Evolutionary conservation across 2,888 invertebrate genomes (phyloP).

Genomic region (Plagiodera versicolora): DNA sequence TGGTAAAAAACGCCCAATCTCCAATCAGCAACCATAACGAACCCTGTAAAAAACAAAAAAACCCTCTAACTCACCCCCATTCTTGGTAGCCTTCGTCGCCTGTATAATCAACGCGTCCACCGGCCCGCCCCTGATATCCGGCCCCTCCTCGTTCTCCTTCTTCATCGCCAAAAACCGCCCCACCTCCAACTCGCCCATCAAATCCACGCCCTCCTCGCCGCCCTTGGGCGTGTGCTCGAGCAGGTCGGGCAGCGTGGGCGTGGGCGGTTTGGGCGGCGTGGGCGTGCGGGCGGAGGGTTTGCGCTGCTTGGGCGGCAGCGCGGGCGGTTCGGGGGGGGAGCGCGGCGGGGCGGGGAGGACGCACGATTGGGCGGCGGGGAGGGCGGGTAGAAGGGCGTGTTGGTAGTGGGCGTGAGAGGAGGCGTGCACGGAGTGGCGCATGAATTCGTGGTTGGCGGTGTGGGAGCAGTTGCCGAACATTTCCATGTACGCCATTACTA

Average conservation of each 20-base stretch:
- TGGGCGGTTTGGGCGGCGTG: constrained; percentile 24
- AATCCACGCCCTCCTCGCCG: constrained; percentile 79
- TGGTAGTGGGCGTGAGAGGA: constrained; percentile 50
- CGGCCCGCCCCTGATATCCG: constrained; percentile 90
- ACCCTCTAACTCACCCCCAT: constrained; percentile 54
- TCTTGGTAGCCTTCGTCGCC: constrained; percentile 93
- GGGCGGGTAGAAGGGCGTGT: constrained; percentile 57
- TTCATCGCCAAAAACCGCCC: constrained; percentile 78
- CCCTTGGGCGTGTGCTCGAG: constrained; percentile 59
- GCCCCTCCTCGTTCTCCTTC: constrained; percentile 80
- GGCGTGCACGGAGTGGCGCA: constrained; percentile 83
- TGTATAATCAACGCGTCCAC: constrained; percentile 94
- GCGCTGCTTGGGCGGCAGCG: constrained; percentile 62
- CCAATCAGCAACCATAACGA: no score
- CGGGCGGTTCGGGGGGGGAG: constrained; percentile 50
- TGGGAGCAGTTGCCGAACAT: constrained; percentile 90
- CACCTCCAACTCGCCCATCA: constrained; percentile 81
- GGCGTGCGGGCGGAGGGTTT: constrained; percentile 50
- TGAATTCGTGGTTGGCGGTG: constrained; percentile 74
- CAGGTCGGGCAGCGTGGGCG: constrained; percentile 47
- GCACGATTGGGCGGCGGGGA: constrained; percentile 32
- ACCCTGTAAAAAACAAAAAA: no score
- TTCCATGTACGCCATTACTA: constrained; percentile 96
- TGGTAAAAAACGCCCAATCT: no score
- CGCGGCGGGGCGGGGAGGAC: constrained; percentile 40